phyloP scores from a whole-genome alignment of 2,797 vertebrate species.

The Menidia menidia region DNA sequence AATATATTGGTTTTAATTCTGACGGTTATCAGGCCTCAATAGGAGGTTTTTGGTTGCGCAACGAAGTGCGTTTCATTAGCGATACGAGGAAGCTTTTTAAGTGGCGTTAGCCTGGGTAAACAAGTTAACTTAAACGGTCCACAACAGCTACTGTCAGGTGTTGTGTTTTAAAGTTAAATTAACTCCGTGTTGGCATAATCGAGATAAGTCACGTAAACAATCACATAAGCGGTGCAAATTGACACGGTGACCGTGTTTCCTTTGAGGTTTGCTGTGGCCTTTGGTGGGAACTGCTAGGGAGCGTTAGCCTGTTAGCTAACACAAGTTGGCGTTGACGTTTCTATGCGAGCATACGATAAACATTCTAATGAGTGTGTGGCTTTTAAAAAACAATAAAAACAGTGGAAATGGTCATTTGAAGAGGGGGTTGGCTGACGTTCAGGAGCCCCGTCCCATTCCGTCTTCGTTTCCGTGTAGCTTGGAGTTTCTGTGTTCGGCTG shows the following conservation, averaged over 20 bases:
- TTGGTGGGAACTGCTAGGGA: slow-evolving; percentile 8
- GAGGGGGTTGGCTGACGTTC: background rate
- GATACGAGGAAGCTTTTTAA: slow-evolving; percentile 56
- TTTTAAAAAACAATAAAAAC: background rate
- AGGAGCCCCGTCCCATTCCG: background rate
- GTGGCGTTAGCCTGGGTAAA: slow-evolving; percentile 24
- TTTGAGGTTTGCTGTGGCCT: slow-evolving; percentile 18
- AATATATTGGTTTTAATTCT: fast-evolving
- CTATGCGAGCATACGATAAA: background rate
- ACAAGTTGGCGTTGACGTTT: background rate
- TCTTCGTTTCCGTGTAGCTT: background rate
- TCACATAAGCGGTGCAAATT: fast-evolving
- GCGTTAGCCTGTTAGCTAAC: slow-evolving; percentile 26
- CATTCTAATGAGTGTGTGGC: background rate
- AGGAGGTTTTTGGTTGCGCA: slow-evolving; percentile 12
- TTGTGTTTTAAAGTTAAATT: too few relatives aligned
- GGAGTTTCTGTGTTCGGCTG: background rate
- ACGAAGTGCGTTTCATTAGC: slow-evolving; percentile 41
- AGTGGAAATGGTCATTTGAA: background rate
- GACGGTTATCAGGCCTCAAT: background rate
- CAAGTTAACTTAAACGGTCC: slow-evolving; percentile 7
- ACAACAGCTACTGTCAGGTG: background rate
- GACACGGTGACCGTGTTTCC: background rate
- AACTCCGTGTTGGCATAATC: fast-evolving
- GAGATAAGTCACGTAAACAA: fast-evolving